Percentiles rank a stretch among this genome's conserved stretches.
Conservation (phyloP, 2,797 vertebrate species). For the Cossypha heuglini region DNA sequence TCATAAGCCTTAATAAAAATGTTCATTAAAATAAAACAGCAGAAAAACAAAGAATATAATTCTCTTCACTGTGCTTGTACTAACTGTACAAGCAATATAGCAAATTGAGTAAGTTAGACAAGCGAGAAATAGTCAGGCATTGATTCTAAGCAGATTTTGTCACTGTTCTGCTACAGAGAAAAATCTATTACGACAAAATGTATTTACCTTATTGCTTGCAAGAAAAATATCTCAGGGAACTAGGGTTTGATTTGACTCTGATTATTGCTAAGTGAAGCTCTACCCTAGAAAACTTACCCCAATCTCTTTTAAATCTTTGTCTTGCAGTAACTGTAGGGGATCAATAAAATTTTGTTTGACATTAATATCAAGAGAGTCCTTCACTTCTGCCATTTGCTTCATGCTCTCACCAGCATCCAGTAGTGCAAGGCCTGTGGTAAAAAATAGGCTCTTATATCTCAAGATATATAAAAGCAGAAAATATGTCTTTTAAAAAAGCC, state of each 20-base stretch:
- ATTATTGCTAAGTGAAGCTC: neutral
- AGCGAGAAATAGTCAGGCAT: neutral
- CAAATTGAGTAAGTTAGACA: neutral
- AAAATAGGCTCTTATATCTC: neutral
- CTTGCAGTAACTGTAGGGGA: conserved; percentile 89
- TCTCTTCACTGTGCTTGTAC: neutral
- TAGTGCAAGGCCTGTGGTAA: conserved; percentile 78
- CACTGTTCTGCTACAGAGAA: neutral
- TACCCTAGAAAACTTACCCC: conserved; percentile 75
- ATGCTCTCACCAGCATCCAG: conserved; percentile 88
- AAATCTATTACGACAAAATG: neutral
- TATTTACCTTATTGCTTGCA: neutral
- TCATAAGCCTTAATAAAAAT: neutral
- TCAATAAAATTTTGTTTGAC: conserved; percentile 95
- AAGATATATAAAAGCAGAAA: neutral
- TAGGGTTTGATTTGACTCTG: neutral
- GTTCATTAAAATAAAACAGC: neutral
- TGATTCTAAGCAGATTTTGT: neutral
- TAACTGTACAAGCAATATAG: neutral
- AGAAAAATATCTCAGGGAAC: neutral
- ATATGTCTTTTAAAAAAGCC: neutral
- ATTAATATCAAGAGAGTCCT: conserved; percentile 90
- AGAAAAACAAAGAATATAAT: neutral
- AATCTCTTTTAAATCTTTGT: conserved; percentile 95
- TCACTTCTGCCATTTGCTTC: conserved; percentile 93